These are phyloP conservation scores for Drosophila acutilabella DNA, from an alignment of 2,888 invertebrate genomes.

Conservation along the genomic window DNA sequence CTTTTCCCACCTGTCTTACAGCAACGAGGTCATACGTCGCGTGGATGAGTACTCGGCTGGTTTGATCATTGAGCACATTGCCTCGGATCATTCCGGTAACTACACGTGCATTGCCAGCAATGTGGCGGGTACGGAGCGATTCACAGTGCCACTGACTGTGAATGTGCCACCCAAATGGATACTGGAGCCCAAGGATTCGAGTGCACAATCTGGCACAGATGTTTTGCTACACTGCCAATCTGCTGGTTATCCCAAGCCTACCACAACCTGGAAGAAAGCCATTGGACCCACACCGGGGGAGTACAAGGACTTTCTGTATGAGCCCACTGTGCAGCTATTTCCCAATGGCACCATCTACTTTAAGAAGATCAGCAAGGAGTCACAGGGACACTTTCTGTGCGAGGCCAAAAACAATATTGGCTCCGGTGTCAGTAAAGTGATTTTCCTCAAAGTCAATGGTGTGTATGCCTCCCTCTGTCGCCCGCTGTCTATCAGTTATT, in stretches of 20 bases:
- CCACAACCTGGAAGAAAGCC: conserved; percentile 95
- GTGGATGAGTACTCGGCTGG: conserved; percentile 94
- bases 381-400: conserved; percentile 96
- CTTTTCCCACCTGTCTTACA: conserved; percentile 32
- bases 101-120: conserved; percentile 96
- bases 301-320: conserved; percentile 93
- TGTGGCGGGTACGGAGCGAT: conserved; percentile 92
- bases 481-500: conserved; percentile 7
- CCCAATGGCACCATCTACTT: conserved; percentile 94
- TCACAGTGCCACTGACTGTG: conserved; percentile 92
- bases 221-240: conserved; percentile 95
- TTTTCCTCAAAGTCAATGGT: conserved; percentile 96
- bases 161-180: conserved; percentile 96
- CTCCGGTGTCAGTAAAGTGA: conserved; percentile 95
- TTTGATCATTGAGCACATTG: conserved; percentile 93
- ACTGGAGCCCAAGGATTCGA: conserved; percentile 93
- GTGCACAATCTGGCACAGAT: conserved; percentile 92
- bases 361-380: conserved; percentile 92
- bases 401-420: conserved; percentile 97
- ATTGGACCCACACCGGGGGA: conserved; percentile 92
- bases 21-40: conserved; percentile 87
- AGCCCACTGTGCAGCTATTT: conserved; percentile 91
- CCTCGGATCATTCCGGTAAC: conserved; percentile 94
- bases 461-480: conserved; percentile 81
- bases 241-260: conserved; percentile 95